These are phyloP conservation scores for Tyrannus savana DNA, from an alignment of 2,113 vertebrate genomes.

Conservation along the genomic window DNA sequence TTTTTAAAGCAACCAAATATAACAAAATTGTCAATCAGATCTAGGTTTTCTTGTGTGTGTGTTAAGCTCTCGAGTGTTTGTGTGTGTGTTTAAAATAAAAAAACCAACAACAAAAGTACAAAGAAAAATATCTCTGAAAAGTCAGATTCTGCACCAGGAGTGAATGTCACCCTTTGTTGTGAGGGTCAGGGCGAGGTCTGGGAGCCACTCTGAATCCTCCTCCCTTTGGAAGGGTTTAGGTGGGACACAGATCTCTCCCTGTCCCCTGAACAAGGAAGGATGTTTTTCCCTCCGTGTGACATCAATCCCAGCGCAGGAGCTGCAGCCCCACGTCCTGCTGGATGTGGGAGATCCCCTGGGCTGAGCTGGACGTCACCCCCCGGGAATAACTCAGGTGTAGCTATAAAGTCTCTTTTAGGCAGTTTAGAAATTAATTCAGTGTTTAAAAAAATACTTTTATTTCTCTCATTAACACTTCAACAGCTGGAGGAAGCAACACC, in stretches of 20 bases:
- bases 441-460: constrained; percentile 50
- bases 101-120: neutral
- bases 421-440: constrained; percentile 38
- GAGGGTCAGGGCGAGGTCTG: neutral
- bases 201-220: neutral
- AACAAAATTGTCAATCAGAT: constrained; percentile 29
- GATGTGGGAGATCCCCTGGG: fast-evolving
- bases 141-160: neutral
- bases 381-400: neutral
- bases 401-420: constrained; percentile 32
- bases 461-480: neutral
- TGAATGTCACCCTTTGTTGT: neutral
- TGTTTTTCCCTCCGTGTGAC: neutral
- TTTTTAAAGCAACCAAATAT: constrained; percentile 40
- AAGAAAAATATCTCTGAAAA: constrained; percentile 31
- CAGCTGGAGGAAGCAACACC: constrained; percentile 7
- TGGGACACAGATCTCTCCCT: neutral
- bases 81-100: neutral
- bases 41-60: neutral
- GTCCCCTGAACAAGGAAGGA: neutral
- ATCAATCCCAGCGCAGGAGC: neutral
- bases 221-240: neutral
- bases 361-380: fast-evolving
- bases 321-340: neutral
- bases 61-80: neutral